Conservation (phyloP, 1,140 invertebrate genomes). For the Linepithema humile region DNA sequence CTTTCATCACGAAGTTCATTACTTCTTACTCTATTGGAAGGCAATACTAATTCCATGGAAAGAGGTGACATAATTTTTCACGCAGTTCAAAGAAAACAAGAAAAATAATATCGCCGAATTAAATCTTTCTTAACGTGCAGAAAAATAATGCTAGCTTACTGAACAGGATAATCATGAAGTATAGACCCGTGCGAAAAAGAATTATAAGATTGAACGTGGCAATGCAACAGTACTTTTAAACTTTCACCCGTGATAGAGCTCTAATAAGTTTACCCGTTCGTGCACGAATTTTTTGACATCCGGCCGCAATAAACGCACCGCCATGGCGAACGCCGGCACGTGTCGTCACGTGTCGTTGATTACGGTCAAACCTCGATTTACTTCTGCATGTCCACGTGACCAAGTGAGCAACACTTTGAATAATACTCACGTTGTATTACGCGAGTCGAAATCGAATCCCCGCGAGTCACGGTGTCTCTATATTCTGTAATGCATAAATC, state of each 20-base stretch:
- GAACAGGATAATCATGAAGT: background rate
- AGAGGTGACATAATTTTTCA: background rate
- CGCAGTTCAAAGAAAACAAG: too few species aligned
- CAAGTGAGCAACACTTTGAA: conserved; percentile 82
- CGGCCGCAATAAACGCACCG: conserved; percentile 15
- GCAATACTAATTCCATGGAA: background rate
- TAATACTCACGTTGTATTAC: conserved; percentile 73
- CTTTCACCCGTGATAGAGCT: background rate
- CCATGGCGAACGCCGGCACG: conserved; percentile 71
- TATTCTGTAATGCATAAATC: conserved; percentile 74
- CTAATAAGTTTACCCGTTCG: conserved; percentile 36
- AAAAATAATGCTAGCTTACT: background rate
- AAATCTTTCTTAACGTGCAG: too few species aligned
- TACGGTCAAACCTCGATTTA: conserved; percentile 78
- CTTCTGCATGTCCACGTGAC: conserved; percentile 73
- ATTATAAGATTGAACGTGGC: background rate
- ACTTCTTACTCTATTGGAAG: conserved; percentile 27
- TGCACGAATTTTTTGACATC: conserved; percentile 26
- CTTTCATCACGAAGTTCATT: conserved; percentile 44
- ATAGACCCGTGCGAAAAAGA: background rate
- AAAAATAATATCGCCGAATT: too few species aligned
- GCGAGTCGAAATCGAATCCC: conserved; percentile 52
- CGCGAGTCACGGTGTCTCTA: conserved; percentile 63
- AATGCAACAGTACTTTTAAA: background rate
- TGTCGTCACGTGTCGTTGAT: conserved; percentile 81